Evolutionary conservation across 1,140 invertebrate genomes (phyloP).

Genomic region (Cyphomyrmex costatus): DNA sequence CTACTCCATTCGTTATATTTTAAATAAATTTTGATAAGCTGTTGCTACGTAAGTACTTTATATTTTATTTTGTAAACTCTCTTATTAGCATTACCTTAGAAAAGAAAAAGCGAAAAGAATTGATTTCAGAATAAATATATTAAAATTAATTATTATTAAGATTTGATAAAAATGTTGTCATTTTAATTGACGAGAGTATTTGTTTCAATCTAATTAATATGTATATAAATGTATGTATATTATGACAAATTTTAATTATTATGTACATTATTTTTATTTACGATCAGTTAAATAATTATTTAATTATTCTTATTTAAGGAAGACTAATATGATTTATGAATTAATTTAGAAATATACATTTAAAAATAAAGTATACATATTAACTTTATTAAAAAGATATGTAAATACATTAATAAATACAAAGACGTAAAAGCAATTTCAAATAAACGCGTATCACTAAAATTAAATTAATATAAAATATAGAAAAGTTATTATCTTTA

Average conservation of each 20-base stretch:
- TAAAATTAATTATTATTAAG: neutral
- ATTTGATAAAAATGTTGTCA: too few relatives aligned
- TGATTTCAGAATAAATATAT: neutral
- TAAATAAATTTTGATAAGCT: neutral
- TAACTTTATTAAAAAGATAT: neutral
- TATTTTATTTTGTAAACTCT: neutral
- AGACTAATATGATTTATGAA: neutral
- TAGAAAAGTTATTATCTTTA: too few relatives aligned
- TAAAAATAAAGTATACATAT: neutral
- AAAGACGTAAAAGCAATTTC: neutral
- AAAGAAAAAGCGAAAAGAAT: neutral
- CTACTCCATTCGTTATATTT: neutral
- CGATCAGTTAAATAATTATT: neutral
- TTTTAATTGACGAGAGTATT: neutral
- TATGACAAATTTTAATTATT: neutral
- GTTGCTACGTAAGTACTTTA: neutral
- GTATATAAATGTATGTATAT: neutral
- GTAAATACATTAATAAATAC: neutral
- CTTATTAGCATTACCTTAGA: neutral
- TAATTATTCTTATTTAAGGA: neutral
- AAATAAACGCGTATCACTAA: neutral
- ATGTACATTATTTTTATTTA: neutral
- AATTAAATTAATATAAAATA: neutral
- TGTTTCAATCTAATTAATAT: neutral
- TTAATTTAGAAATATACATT: neutral